Percentiles rank a stretch among this genome's conserved stretches.
phyloP scores from a whole-genome alignment of 2,888 invertebrate species.

The Lutraria lutraria region DNA sequence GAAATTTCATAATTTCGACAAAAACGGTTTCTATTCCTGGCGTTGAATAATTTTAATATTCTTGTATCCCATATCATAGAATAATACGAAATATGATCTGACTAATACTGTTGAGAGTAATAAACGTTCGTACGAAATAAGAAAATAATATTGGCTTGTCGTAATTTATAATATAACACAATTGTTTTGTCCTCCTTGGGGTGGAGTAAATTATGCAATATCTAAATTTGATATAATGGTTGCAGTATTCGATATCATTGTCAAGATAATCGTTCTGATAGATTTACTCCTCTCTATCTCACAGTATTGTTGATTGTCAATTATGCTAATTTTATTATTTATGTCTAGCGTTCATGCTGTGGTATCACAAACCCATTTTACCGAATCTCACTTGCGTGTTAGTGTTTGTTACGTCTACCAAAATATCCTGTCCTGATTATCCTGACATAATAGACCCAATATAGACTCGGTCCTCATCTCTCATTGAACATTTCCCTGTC shows the following conservation, averaged over 20 bases:
- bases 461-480: neutral
- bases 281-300: neutral
- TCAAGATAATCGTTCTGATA: neutral
- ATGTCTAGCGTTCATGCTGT: neutral
- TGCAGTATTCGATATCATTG: neutral
- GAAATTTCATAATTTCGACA: neutral
- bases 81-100: neutral
- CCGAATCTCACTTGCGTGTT: neutral
- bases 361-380: neutral
- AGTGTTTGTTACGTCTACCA: neutral
- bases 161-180: neutral
- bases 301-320: neutral
- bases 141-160: neutral
- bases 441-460: neutral
- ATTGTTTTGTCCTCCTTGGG: neutral
- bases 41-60: neutral
- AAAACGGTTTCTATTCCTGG: neutral
- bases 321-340: constrained; percentile 18
- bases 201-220: neutral
- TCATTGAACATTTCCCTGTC: neutral
- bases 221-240: neutral
- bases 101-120: neutral
- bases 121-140: neutral
- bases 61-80: neutral
- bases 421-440: neutral